Evolutionary conservation across 2,888 invertebrate genomes (phyloP).

Genomic region (Scrobipalpa costella): DNA sequence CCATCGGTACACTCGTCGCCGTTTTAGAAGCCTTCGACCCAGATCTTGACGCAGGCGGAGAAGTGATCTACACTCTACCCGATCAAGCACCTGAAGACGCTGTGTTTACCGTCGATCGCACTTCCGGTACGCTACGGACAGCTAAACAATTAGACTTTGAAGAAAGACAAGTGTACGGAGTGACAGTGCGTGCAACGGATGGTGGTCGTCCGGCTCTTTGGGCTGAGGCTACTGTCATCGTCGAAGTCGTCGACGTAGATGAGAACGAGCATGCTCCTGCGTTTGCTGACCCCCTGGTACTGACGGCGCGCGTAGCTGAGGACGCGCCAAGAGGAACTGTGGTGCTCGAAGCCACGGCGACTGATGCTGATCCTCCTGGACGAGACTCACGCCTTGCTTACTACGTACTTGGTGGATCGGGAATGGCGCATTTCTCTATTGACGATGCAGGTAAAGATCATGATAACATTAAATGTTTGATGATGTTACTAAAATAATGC

Average conservation of each 20-base stretch:
- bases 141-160: slow-evolving; percentile 92
- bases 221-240: slow-evolving; percentile 89
- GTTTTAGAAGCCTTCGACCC: slow-evolving; percentile 91
- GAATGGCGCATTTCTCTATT: slow-evolving; percentile 95
- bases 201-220: slow-evolving; percentile 90
- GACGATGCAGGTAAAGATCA: slow-evolving; percentile 89
- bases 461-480: not conserved
- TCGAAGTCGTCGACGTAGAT: slow-evolving; percentile 96
- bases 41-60: slow-evolving; percentile 91
- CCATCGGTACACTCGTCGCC: slow-evolving; percentile 92
- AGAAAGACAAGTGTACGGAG: slow-evolving; percentile 92
- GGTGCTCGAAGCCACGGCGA: slow-evolving; percentile 89
- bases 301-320: slow-evolving; percentile 88
- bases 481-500: not conserved
- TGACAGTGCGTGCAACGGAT: slow-evolving; percentile 92
- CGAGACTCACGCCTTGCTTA: slow-evolving; percentile 92
- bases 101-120: slow-evolving; percentile 90
- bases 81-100: slow-evolving; percentile 84
- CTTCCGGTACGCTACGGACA: slow-evolving; percentile 93
- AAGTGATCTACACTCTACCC: slow-evolving; percentile 89
- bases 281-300: slow-evolving; percentile 88
- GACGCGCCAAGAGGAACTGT: slow-evolving; percentile 88
- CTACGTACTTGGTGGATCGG: slow-evolving; percentile 93
- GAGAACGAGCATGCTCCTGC: slow-evolving; percentile 93
- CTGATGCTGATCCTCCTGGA: slow-evolving; percentile 89